phyloP scores from a whole-genome alignment of 2,888 invertebrate species.

The Erynnis tages region DNA sequence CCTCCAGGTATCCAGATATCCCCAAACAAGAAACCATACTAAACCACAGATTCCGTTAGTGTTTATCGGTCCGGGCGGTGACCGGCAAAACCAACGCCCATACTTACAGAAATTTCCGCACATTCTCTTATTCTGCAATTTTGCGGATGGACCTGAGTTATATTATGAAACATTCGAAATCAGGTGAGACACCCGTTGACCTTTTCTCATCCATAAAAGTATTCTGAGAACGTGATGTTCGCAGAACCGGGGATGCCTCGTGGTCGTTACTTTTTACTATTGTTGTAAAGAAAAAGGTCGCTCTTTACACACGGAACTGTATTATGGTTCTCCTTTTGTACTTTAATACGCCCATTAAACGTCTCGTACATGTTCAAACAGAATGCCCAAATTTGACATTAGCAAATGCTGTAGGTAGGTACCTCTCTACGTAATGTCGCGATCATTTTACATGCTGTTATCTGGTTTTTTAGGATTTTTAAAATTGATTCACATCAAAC shows the following conservation, averaged over 20 bases:
- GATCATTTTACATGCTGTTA: no score
- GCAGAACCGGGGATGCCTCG: slow-evolving; percentile 42
- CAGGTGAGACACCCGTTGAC: slow-evolving; percentile 25
- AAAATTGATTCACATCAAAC: no score
- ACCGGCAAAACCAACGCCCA: no score
- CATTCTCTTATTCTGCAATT: neutral
- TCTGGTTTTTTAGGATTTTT: no score
- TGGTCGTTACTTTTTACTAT: slow-evolving; percentile 56
- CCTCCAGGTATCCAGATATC: no score
- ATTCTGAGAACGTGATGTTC: slow-evolving; percentile 46
- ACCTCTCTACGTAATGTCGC: no score
- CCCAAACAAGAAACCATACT: no score
- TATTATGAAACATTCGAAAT: neutral
- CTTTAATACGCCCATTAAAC: slow-evolving; percentile 16
- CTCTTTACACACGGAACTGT: slow-evolving; percentile 42
- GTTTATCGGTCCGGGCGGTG: no score
- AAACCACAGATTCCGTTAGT: no score
- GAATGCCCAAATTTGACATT: neutral
- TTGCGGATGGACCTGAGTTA: neutral
- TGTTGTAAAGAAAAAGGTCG: slow-evolving; percentile 55
- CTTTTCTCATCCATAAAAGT: slow-evolving; percentile 46
- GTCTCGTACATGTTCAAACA: slow-evolving; percentile 10
- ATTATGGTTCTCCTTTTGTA: slow-evolving; percentile 16
- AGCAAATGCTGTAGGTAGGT: no score
- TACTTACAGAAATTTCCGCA: neutral